Conservation (phyloP, 2,113 vertebrate species). For the Pelobates fuscus region DNA sequence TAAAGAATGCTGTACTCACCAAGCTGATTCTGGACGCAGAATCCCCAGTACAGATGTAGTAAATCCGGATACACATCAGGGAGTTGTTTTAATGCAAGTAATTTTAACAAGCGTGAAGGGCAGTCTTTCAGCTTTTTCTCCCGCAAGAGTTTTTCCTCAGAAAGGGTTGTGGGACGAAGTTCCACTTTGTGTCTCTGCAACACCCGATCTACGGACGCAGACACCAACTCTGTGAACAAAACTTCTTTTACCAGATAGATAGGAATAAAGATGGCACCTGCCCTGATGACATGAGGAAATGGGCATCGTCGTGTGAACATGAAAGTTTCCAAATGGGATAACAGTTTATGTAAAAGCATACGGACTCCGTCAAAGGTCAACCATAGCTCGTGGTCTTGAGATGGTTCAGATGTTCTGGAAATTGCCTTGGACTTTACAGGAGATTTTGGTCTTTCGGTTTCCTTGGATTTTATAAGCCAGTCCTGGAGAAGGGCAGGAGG, state of each 20-base stretch:
- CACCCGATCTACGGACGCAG: slow-evolving; percentile 79
- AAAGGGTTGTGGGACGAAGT: slow-evolving; percentile 89
- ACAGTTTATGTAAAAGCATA: slow-evolving; percentile 66
- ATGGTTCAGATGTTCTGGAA: slow-evolving; percentile 58
- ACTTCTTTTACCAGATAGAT: slow-evolving; percentile 92
- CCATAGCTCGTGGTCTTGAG: slow-evolving; percentile 70
- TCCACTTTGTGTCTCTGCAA: slow-evolving; percentile 90
- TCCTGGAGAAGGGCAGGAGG: slow-evolving; percentile 64
- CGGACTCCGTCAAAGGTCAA: slow-evolving; percentile 69
- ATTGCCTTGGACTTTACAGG: slow-evolving; percentile 64
- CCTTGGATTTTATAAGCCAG: slow-evolving; percentile 61
- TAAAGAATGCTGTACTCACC: slow-evolving; percentile 69
- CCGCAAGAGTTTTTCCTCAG: slow-evolving; percentile 86
- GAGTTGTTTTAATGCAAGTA: slow-evolving; percentile 89
- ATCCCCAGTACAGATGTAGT: slow-evolving; percentile 82
- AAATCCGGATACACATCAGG: slow-evolving; percentile 77
- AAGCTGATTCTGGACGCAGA: slow-evolving; percentile 77
- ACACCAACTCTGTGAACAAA: slow-evolving; percentile 83
- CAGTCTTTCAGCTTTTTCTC: slow-evolving; percentile 81
- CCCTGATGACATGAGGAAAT: slow-evolving; percentile 86
- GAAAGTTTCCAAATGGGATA: slow-evolving; percentile 76
- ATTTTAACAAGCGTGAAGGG: slow-evolving; percentile 85
- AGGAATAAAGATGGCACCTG: slow-evolving; percentile 86
- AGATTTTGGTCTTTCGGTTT: slow-evolving; percentile 53
- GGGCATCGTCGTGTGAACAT: slow-evolving; percentile 73